Conservation (phyloP, 2,888 invertebrate species). For the Caenorhabditis afra region DNA sequence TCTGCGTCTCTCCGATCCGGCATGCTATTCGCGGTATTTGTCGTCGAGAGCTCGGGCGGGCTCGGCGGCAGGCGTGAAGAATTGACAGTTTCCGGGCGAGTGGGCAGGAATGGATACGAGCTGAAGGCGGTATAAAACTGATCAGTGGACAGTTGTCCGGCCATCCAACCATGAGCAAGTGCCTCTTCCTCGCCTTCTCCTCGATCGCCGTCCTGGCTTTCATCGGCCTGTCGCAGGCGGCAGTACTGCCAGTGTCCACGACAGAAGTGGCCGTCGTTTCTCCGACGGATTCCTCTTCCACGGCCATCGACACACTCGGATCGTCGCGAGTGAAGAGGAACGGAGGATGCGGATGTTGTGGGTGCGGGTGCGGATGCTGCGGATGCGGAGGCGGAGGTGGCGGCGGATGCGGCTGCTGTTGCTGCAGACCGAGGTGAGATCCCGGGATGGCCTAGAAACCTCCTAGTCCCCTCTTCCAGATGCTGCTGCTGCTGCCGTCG, state of each 20-base stretch:
- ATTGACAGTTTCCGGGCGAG: conserved; percentile 34
- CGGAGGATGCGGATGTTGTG: conserved; percentile 56
- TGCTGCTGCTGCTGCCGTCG: conserved; percentile 57
- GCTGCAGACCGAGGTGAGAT: conserved; percentile 33
- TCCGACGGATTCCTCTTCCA: conserved; percentile 24
- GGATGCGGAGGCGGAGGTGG: conserved; percentile 46
- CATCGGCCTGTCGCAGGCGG: conserved; percentile 19
- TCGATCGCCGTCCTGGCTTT: conserved; percentile 18
- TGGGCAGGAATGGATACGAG: conserved; percentile 6
- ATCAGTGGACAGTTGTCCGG: conserved; percentile 6
- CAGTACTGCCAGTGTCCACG: conserved; percentile 47
- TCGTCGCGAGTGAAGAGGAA: conserved; percentile 55
- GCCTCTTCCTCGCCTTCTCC: conserved; percentile 10
- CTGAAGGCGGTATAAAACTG: conserved; percentile 25
- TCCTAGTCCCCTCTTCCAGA: conserved; percentile 8
- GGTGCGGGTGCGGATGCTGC: conserved; percentile 58
- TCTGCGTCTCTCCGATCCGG: neutral
- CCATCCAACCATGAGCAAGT: conserved; percentile 18
- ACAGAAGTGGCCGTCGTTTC: conserved; percentile 30
- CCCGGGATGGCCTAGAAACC: neutral
- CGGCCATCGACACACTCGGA: conserved; percentile 52
- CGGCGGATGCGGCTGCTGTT: conserved; percentile 42
- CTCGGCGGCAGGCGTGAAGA: conserved; percentile 26
- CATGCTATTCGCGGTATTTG: neutral
- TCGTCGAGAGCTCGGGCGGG: neutral